These are phyloP conservation scores for Melieria picta DNA, from an alignment of 2,888 invertebrate genomes.

Conservation along the genomic window DNA sequence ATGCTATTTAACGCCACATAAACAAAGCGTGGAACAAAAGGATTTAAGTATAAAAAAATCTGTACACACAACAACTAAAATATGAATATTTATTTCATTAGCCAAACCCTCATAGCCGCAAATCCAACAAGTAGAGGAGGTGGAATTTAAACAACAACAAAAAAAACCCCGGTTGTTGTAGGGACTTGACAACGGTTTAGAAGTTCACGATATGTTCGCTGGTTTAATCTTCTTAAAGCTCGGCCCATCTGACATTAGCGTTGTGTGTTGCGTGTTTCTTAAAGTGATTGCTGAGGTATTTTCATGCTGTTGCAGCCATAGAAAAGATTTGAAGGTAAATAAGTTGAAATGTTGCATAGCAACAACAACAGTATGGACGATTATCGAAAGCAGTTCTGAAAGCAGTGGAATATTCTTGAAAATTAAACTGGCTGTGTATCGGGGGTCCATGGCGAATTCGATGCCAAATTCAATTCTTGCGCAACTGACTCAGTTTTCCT, in stretches of 20 bases:
- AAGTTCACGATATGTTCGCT: constrained; percentile 8
- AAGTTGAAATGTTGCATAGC: not conserved
- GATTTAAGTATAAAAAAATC: constrained; percentile 30
- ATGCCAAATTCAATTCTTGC: too few species aligned
- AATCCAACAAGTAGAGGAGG: too few species aligned
- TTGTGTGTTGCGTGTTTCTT: not conserved
- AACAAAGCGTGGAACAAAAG: not conserved
- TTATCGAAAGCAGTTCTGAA: too few species aligned
- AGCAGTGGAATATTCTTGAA: too few species aligned
- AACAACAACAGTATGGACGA: not conserved
- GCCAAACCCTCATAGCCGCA: not conserved
- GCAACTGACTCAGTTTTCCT: too few species aligned
- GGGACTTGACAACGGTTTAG: not conserved
- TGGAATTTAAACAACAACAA: constrained; percentile 1
- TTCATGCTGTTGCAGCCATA: not conserved
- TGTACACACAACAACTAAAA: constrained; percentile 14
- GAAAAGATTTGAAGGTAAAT: not conserved
- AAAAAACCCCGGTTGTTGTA: not conserved
- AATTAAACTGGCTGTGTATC: too few species aligned
- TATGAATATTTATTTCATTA: constrained; percentile 30
- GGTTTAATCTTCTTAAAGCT: not conserved
- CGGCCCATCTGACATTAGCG: not conserved
- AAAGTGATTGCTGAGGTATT: not conserved
- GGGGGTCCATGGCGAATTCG: too few species aligned
- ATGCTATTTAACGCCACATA: not conserved